Percentiles rank a stretch among this genome's conserved stretches.
Conservation (phyloP, 2,888 invertebrate genomes). For the Pristionchus mayeri region DNA sequence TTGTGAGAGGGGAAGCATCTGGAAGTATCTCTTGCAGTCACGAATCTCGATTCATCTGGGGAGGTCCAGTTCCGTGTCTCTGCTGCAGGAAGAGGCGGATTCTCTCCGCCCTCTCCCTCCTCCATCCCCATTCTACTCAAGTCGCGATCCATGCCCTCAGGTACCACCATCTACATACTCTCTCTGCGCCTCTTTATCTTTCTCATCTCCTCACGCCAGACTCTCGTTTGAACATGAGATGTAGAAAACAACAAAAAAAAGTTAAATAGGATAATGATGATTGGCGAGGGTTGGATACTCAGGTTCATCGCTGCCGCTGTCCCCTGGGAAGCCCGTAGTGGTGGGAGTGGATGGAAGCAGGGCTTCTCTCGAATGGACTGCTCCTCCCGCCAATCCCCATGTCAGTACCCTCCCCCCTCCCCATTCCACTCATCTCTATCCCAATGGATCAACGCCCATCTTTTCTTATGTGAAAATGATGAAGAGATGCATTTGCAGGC, state of each 20-base stretch:
- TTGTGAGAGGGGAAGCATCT: too few relatives aligned
- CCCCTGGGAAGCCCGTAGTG: constrained; percentile 70
- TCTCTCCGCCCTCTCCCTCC: constrained; percentile 72
- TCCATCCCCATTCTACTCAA: constrained; percentile 68
- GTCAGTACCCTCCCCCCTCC: neutral
- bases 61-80: constrained; percentile 74
- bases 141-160: constrained; percentile 44
- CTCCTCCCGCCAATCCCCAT: constrained; percentile 61
- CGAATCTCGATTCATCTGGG: constrained; percentile 63
- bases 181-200: constrained; percentile 2
- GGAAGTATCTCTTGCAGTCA: constrained; percentile 67
- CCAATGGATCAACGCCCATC: too few relatives aligned
- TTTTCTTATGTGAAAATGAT: neutral
- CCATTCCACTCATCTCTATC: too few relatives aligned
- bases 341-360: constrained; percentile 69
- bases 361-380: constrained; percentile 71
- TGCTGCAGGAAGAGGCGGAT: constrained; percentile 74
- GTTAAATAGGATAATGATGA: neutral
- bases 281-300: too few relatives aligned
- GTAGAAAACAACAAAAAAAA: neutral
- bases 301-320: constrained; percentile 50
- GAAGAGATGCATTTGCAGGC: neutral
- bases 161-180: constrained; percentile 20
- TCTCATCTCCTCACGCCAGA: neutral
- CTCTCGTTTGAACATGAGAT: neutral